These are phyloP conservation scores for Dromas ardeola DNA, from an alignment of 2,113 vertebrate species.

Conservation along the genomic window DNA sequence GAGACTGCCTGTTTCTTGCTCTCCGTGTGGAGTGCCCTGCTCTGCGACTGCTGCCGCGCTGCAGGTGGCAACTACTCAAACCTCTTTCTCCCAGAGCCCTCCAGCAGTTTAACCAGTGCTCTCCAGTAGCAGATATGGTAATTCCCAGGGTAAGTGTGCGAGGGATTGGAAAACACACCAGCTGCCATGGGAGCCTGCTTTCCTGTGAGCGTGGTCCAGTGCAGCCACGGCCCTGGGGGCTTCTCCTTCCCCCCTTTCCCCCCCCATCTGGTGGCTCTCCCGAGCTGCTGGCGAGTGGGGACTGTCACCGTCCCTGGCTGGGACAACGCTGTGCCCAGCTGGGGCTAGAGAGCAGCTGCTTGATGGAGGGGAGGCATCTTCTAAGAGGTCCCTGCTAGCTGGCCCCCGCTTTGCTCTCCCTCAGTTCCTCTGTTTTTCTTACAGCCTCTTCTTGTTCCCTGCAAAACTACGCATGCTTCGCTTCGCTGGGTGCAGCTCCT, in stretches of 20 bases:
- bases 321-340: rapidly evolving
- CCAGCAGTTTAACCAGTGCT: background rate
- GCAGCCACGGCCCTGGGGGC: rapidly evolving
- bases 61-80: background rate
- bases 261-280: background rate
- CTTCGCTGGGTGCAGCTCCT: background rate
- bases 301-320: background rate
- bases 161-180: rapidly evolving
- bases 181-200: background rate
- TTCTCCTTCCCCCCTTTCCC: background rate
- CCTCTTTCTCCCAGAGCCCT: background rate
- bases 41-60: background rate
- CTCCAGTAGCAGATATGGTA: background rate
- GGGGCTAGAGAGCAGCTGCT: background rate
- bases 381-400: background rate
- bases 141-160: background rate
- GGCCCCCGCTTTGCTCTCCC: background rate
- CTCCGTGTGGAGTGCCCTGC: background rate
- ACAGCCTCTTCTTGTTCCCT: background rate
- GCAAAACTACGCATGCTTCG: background rate
- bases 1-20: background rate
- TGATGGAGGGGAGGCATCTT: background rate
- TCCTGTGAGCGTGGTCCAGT: background rate
- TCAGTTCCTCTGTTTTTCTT: background rate
- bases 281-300: background rate